These are phyloP conservation scores for Danionella dracula DNA, from an alignment of 2,797 vertebrate species.

Conservation along the genomic window DNA sequence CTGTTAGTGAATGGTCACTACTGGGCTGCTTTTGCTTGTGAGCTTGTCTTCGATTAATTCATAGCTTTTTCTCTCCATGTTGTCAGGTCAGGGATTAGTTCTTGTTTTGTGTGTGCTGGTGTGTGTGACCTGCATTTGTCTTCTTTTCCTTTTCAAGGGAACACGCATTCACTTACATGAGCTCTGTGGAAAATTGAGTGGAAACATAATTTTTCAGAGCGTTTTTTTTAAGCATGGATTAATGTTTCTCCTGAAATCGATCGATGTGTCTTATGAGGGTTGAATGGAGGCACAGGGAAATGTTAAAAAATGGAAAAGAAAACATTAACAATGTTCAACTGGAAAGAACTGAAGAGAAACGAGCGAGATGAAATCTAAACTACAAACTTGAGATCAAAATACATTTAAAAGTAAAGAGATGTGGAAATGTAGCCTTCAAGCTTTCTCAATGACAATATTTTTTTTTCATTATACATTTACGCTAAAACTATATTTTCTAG, in stretches of 20 bases:
- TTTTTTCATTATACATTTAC: too few relatives aligned
- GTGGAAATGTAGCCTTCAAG: too few relatives aligned
- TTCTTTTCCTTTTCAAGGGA: conserved; percentile 3
- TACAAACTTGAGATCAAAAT: not conserved
- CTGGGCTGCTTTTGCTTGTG: conserved; percentile 27
- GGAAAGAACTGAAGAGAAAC: not conserved
- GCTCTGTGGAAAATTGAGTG: not conserved
- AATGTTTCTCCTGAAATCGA: conserved; percentile 33
- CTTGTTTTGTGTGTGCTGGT: conserved; percentile 27
- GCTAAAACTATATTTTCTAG: too few relatives aligned
- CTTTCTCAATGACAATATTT: too few relatives aligned
- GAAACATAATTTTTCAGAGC: not conserved
- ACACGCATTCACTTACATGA: conserved; percentile 11
- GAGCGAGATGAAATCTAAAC: not conserved
- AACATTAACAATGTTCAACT: not conserved
- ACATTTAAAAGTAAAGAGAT: too few relatives aligned
- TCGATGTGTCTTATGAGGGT: conserved; percentile 23
- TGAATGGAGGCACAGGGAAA: conserved; percentile 1
- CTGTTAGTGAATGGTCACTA: conserved; percentile 11
- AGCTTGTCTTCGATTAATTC: conserved; percentile 26
- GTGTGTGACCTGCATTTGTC: not conserved
- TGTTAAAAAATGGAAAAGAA: not conserved
- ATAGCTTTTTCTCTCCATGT: conserved; percentile 32
- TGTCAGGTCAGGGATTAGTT: conserved; percentile 36
- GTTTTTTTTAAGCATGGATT: conserved; percentile 30